phyloP scores from a whole-genome alignment of 2,888 invertebrate species.

The Mesodorylaimus sp. region DNA sequence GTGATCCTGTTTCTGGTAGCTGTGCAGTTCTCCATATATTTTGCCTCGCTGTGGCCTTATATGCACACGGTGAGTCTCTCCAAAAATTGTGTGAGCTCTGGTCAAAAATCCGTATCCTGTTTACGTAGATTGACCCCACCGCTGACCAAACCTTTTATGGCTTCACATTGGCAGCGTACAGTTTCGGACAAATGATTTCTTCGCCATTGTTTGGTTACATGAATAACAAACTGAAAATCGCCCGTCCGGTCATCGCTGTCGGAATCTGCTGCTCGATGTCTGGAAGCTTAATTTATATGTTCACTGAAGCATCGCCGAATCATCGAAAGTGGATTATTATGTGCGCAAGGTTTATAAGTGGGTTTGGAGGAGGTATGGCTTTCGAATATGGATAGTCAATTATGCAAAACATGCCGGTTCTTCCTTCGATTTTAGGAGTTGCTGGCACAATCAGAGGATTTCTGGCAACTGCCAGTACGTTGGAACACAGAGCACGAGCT shows the following conservation, averaged over 20 bases:
- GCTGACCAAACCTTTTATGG: constrained; percentile 24
- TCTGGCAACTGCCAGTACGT: neutral
- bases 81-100: no score
- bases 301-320: constrained; percentile 22
- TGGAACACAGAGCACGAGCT: neutral
- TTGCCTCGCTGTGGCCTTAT: neutral
- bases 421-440: neutral
- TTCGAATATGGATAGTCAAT: neutral
- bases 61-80: neutral
- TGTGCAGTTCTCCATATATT: neutral
- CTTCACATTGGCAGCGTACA: constrained; percentile 31
- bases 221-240: constrained; percentile 21
- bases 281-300: constrained; percentile 30
- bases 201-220: constrained; percentile 30
- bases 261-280: constrained; percentile 26
- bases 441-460: neutral
- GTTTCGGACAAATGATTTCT: constrained; percentile 31
- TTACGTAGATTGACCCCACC: constrained; percentile 11
- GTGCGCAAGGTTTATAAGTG: constrained; percentile 24
- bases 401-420: neutral
- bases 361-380: constrained; percentile 29
- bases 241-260: constrained; percentile 24
- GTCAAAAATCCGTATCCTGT: no score
- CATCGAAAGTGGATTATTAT: constrained; percentile 21
- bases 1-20: neutral